phyloP scores from a whole-genome alignment of 2,113 vertebrate species.

The Chloropsis cyanopogon region DNA sequence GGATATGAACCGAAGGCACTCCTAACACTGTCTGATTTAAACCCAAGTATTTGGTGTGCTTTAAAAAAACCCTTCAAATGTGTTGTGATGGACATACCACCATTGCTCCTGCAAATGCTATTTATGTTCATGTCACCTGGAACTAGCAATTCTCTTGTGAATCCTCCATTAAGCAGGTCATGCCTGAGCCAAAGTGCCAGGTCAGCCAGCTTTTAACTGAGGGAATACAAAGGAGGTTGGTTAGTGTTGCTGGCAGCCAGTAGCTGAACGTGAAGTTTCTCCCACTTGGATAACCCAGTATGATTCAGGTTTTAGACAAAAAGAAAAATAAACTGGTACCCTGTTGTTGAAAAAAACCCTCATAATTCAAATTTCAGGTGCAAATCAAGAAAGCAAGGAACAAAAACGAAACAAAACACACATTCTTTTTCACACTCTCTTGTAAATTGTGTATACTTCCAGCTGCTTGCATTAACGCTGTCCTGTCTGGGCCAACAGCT shows the following conservation, averaged over 20 bases:
- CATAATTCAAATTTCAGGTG: not conserved
- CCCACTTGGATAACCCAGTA: not conserved
- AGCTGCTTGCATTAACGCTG: too few relatives aligned
- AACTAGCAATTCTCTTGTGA: not conserved
- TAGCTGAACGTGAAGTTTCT: not conserved
- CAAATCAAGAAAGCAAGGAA: not conserved
- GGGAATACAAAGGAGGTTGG: not conserved
- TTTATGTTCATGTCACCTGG: not conserved
- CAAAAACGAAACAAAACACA: not conserved
- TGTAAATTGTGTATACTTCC: not conserved
- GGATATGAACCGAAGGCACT: not conserved
- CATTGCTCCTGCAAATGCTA: not conserved
- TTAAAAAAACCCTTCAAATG: not conserved
- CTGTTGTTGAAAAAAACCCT: not conserved
- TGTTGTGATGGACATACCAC: not conserved
- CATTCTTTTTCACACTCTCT: not conserved
- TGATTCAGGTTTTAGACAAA: not conserved
- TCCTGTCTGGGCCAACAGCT: not conserved
- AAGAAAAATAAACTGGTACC: not conserved
- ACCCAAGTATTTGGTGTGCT: not conserved
- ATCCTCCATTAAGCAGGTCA: not conserved
- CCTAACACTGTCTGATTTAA: not conserved
- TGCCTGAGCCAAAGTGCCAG: not conserved
- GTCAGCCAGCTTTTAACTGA: not conserved
- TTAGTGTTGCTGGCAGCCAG: not conserved